Conservation (phyloP, 1,140 invertebrate genomes). For the Drepana arcuata region DNA sequence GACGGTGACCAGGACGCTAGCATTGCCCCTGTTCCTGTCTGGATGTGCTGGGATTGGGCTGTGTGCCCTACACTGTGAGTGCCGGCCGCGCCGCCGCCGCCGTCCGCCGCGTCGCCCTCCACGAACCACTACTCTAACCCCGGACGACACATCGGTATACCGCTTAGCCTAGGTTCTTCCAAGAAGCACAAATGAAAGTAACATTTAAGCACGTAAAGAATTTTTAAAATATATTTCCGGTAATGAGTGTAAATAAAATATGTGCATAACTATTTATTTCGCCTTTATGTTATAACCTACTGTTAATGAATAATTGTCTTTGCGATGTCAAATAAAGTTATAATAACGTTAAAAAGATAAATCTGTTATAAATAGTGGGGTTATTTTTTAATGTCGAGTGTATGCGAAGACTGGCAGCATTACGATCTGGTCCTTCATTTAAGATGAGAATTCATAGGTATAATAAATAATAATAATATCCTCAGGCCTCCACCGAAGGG, state of each 20-base stretch:
- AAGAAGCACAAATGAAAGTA: constrained; percentile 22
- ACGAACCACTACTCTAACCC: constrained; percentile 43
- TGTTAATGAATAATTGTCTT: neutral
- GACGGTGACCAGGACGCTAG: constrained; percentile 85
- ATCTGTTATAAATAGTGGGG: too few species aligned
- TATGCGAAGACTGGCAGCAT: too few species aligned
- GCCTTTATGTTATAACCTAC: constrained; percentile 8
- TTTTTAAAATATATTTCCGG: constrained; percentile 27
- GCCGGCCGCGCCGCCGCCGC: constrained; percentile 65
- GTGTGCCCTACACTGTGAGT: constrained; percentile 89
- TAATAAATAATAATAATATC: too few species aligned
- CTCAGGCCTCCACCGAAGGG: too few species aligned
- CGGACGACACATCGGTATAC: constrained; percentile 59
- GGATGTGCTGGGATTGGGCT: constrained; percentile 85
- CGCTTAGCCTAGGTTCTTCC: constrained; percentile 43
- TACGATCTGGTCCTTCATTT: too few species aligned
- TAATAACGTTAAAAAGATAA: too few species aligned
- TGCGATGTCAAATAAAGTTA: too few species aligned
- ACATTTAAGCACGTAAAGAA: too few species aligned
- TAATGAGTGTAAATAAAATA: constrained; percentile 25
- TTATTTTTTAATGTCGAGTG: too few species aligned
- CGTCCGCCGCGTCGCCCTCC: constrained; percentile 57
- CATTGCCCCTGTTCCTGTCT: constrained; percentile 85
- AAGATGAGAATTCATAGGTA: too few species aligned
- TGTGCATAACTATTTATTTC: constrained; percentile 25